phyloP scores from a whole-genome alignment of 2,113 vertebrate species.

The Bubo bubo region DNA sequence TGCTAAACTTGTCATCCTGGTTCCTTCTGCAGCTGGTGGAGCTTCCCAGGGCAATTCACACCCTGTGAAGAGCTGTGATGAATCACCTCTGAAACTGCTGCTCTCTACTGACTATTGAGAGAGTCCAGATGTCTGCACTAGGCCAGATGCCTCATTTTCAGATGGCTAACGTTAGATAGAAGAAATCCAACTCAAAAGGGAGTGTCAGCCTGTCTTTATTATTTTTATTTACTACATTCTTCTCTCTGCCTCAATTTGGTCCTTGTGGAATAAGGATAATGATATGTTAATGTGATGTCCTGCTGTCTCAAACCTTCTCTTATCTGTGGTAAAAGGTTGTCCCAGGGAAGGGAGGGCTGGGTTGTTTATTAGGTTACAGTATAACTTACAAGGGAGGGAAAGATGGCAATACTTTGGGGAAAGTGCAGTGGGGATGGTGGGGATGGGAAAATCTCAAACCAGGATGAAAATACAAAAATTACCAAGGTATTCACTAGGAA shows the following conservation, averaged over 20 bases:
- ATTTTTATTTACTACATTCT: not conserved
- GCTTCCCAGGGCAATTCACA: not conserved
- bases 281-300: not conserved
- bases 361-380: not conserved
- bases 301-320: not conserved
- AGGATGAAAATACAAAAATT: not conserved
- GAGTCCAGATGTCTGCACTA: not conserved
- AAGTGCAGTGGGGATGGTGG: not conserved
- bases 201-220: not conserved
- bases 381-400: not conserved
- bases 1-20: not conserved
- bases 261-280: not conserved
- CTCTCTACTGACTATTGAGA: not conserved
- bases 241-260: not conserved
- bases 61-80: not conserved
- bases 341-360: not conserved
- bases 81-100: slow-evolving; percentile 10
- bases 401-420: not conserved
- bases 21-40: slow-evolving; percentile 20
- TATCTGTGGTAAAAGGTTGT: not conserved
- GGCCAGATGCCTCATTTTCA: slow-evolving; percentile 38
- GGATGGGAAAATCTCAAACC: not conserved
- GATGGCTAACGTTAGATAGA: not conserved
- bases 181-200: not conserved
- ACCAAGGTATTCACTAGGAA: not conserved